A percentile compares a stretch with the other conserved stretches of the same genome.
These are phyloP conservation scores for Ptiloglossa arizonensis DNA, from an alignment of 1,140 invertebrate species.

Conservation along the genomic window DNA sequence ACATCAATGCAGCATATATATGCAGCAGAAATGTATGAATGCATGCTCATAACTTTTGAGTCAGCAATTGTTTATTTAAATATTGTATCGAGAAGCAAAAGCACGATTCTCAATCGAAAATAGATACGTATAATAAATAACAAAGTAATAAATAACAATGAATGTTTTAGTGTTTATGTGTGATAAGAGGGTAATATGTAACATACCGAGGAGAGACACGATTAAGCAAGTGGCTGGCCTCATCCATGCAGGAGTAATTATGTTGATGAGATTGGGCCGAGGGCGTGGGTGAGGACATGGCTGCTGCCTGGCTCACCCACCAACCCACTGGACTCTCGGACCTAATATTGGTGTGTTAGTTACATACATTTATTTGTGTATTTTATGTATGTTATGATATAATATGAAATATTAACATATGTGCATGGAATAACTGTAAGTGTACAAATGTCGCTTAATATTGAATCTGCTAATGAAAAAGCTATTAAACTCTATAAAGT, in stretches of 20 bases:
- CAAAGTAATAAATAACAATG: constrained; percentile 12
- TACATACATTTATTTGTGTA: constrained; percentile 66
- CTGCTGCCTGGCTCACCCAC: constrained; percentile 80
- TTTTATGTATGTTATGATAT: constrained; percentile 31
- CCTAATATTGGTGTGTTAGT: constrained; percentile 78
- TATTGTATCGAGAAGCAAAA: constrained; percentile 25
- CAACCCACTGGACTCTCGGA: constrained; percentile 80
- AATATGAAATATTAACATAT: constrained; percentile 45
- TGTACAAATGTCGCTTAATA: constrained; percentile 11
- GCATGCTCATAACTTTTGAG: constrained; percentile 30
- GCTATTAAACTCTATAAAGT: constrained; percentile 8
- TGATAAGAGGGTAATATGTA: constrained; percentile 57
- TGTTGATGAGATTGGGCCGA: constrained; percentile 76
- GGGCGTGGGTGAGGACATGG: constrained; percentile 80
- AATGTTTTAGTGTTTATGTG: constrained; percentile 35
- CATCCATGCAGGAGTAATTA: constrained; percentile 79
- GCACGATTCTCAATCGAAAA: background rate
- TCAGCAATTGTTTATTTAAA: constrained; percentile 6
- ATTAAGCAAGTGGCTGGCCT: constrained; percentile 80
- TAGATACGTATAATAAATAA: constrained; percentile 21
- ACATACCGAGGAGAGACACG: constrained; percentile 79
- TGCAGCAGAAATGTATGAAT: constrained; percentile 49
- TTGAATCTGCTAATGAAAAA: constrained; percentile 29
- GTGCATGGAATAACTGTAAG: constrained; percentile 27
- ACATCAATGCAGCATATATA: constrained; percentile 63